Evolutionary conservation across 2,113 vertebrate genomes (phyloP).

Genomic region (Saccopteryx leptura): DNA sequence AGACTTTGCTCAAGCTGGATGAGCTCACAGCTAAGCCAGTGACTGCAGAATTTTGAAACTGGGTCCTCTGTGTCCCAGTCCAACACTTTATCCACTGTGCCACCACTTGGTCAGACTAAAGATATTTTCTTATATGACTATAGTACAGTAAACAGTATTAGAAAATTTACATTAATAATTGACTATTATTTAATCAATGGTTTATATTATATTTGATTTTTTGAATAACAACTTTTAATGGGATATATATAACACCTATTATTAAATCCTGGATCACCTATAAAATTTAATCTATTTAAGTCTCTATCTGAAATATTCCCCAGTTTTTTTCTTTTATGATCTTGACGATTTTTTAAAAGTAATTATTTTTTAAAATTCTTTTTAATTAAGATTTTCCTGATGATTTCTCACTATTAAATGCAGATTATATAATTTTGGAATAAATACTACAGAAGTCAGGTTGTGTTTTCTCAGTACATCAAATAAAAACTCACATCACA

Average conservation of each 20-base stretch:
- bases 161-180: neutral
- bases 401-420: neutral
- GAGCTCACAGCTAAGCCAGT: no score
- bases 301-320: neutral
- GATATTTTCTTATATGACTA: neutral
- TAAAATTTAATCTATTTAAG: constrained; percentile 4
- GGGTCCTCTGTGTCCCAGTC: no score
- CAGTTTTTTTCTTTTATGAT: neutral
- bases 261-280: neutral
- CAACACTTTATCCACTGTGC: no score
- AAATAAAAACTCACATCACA: neutral
- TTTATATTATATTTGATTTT: neutral
- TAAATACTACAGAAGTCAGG: neutral
- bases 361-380: neutral
- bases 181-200: neutral
- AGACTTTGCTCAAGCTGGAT: no score
- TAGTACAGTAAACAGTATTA: neutral
- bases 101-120: no score
- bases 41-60: no score
- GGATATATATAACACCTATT: neutral
- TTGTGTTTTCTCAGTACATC: neutral
- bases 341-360: neutral
- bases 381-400: neutral
- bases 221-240: neutral
- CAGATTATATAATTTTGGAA: neutral